These are phyloP conservation scores for Gandaritis pyraliata DNA, from an alignment of 2,888 invertebrate genomes.

Conservation along the genomic window DNA sequence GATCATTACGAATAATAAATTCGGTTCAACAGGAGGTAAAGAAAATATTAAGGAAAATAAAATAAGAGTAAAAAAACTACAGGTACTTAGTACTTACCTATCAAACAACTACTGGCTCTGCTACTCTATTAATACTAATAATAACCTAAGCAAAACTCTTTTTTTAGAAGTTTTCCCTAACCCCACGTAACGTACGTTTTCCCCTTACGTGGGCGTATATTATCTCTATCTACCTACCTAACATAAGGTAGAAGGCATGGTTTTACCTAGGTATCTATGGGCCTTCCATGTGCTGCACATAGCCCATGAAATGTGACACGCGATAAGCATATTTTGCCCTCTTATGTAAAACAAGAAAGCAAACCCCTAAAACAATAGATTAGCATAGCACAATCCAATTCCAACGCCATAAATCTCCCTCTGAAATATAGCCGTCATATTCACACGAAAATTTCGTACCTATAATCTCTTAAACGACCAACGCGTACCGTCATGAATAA, in stretches of 20 bases:
- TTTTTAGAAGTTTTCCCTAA: too few relatives aligned
- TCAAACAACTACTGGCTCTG: too few relatives aligned
- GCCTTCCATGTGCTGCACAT: not conserved
- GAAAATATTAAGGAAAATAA: too few relatives aligned
- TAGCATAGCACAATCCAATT: constrained; percentile 39
- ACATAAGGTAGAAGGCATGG: not conserved
- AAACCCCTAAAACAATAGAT: constrained; percentile 26
- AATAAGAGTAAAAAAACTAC: too few relatives aligned
- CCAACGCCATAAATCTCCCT: constrained; percentile 44
- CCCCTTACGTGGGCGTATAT: too few relatives aligned
- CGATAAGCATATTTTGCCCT: constrained; percentile 7
- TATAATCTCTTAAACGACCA: constrained; percentile 59
- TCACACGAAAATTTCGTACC: constrained; percentile 55
- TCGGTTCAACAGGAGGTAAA: too few relatives aligned
- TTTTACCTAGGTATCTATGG: not conserved
- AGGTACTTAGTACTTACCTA: too few relatives aligned
- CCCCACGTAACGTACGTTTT: too few relatives aligned
- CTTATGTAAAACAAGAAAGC: constrained; percentile 16
- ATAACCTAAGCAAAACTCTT: too few relatives aligned
- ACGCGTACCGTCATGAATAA: constrained; percentile 75
- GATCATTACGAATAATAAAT: not conserved
- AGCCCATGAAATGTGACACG: not conserved
- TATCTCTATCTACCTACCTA: not conserved
- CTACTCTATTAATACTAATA: too few relatives aligned
- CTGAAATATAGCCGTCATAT: constrained; percentile 54